These are phyloP conservation scores for Syncerus caffer DNA, from an alignment of 2,797 vertebrate genomes.

Conservation along the genomic window DNA sequence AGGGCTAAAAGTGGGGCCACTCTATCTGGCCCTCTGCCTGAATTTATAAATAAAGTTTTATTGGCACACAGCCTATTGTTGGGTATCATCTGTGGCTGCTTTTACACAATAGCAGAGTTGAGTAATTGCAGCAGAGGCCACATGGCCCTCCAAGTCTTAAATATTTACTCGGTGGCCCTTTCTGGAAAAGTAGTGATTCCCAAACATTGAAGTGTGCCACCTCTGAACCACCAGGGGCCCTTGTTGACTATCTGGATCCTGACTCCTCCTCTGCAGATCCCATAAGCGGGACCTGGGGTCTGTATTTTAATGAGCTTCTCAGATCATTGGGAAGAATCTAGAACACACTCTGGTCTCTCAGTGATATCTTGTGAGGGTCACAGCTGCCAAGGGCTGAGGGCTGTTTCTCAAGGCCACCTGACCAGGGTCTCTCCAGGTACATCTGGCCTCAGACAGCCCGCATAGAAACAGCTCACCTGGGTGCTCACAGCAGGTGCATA, in stretches of 20 bases:
- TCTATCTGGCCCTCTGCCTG: not conserved
- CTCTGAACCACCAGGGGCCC: not conserved
- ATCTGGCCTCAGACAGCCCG: not conserved
- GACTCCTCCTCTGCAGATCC: not conserved
- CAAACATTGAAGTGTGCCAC: not conserved
- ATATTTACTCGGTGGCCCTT: not conserved
- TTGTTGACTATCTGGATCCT: not conserved
- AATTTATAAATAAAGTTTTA: not conserved
- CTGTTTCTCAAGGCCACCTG: not conserved
- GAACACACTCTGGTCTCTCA: not conserved
- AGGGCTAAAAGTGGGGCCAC: not conserved
- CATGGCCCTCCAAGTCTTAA: not conserved
- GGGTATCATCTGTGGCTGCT: not conserved
- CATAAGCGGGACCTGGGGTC: rapidly evolving
- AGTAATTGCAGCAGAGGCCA: not conserved
- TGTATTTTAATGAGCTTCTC: not conserved
- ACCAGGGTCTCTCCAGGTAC: not conserved
- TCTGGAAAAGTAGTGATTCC: not conserved
- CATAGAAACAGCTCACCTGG: not conserved
- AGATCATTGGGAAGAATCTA: not conserved
- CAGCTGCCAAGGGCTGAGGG: not conserved
- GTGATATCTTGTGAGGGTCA: too few species aligned
- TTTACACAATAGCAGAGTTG: too few species aligned
- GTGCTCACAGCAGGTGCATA: too few species aligned
- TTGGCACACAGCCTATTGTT: not conserved